A percentile compares a stretch with the other conserved stretches of the same genome.
Evolutionary conservation across 1,140 invertebrate genomes (phyloP).

Genomic region (Ladona fulva): DNA sequence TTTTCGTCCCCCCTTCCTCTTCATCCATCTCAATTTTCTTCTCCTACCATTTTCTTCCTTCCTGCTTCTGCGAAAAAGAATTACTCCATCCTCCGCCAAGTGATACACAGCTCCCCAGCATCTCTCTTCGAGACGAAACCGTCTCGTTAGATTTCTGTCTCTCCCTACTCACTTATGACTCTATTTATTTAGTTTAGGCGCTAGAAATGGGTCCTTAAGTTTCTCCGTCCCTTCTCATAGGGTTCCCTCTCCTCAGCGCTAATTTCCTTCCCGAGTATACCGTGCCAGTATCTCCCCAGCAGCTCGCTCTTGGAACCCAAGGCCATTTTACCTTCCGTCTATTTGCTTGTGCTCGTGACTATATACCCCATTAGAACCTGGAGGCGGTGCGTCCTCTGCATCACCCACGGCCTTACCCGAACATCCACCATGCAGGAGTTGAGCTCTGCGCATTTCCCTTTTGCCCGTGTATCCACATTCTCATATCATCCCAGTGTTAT

Average conservation of each 20-base stretch:
- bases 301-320: background rate
- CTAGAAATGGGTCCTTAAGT: background rate
- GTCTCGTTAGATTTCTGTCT: background rate
- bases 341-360: background rate
- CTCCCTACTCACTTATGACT: background rate
- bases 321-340: conserved; percentile 2
- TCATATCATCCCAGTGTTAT: too few species aligned
- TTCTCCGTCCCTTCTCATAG: background rate
- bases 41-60: too few species aligned
- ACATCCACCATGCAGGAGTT: too few species aligned
- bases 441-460: too few species aligned
- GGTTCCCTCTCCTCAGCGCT: background rate
- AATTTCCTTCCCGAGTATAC: background rate
- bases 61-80: too few species aligned
- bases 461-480: too few species aligned
- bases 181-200: background rate
- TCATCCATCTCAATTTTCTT: too few species aligned
- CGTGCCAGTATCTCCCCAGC: background rate
- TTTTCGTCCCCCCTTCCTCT: too few species aligned
- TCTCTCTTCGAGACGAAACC: too few species aligned
- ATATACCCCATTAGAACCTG: background rate
- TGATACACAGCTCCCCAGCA: too few species aligned
- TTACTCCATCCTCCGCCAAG: too few species aligned
- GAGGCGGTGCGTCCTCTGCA: background rate
- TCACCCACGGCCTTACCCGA: too few species aligned